Conservation (phyloP, 2,888 invertebrate species). For the Ochropleura leucogaster region DNA sequence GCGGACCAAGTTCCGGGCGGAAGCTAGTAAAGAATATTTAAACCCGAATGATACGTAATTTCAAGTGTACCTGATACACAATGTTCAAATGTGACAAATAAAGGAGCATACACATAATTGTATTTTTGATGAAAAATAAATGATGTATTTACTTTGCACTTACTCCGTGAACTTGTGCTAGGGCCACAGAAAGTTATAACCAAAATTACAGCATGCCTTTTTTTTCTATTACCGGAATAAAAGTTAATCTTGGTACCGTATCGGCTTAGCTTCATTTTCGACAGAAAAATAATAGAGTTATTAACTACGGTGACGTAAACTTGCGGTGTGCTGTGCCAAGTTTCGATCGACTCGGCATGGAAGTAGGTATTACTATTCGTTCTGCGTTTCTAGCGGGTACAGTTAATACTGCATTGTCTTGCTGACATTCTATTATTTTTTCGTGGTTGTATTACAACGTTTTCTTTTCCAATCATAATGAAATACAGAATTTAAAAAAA, state of each 20-base stretch:
- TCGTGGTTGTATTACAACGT: not conserved
- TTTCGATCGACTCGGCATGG: constrained; percentile 52
- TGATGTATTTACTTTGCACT: too few relatives aligned
- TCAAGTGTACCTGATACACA: too few relatives aligned
- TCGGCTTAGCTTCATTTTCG: constrained; percentile 52
- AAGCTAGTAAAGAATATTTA: too few relatives aligned
- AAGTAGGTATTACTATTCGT: constrained; percentile 51
- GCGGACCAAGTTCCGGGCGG: too few relatives aligned
- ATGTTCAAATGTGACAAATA: too few relatives aligned
- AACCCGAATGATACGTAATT: too few relatives aligned
- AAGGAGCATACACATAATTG: too few relatives aligned
- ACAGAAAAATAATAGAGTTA: constrained; percentile 66
- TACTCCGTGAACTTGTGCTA: too few relatives aligned
- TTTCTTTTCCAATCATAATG: not conserved
- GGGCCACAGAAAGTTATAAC: constrained; percentile 1
- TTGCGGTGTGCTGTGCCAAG: constrained; percentile 59
- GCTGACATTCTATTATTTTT: not conserved
- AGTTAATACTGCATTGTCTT: constrained; percentile 49
- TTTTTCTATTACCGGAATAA: constrained; percentile 39
- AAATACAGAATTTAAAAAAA: too few relatives aligned
- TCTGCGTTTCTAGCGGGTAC: constrained; percentile 26
- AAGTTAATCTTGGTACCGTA: constrained; percentile 49
- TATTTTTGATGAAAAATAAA: too few relatives aligned
- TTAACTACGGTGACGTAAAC: constrained; percentile 54
- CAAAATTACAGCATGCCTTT: constrained; percentile 12